Evolutionary conservation across 1,140 invertebrate genomes (phyloP).

Genomic region (Rhizoglyphus robini): DNA sequence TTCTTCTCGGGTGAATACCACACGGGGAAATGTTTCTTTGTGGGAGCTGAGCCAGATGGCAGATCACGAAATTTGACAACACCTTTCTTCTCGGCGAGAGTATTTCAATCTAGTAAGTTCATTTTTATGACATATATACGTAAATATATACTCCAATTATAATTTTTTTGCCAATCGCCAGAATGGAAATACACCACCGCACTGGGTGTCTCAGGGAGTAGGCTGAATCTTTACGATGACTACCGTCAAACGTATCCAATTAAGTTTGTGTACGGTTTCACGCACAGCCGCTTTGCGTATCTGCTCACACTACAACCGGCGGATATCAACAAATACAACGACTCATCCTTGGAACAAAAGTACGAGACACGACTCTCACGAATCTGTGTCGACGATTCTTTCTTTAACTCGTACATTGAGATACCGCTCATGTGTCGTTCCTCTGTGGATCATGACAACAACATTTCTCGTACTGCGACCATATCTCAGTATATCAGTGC

Average conservation of each 20-base stretch:
- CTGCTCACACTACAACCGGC: not conserved
- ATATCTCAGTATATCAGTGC: not conserved
- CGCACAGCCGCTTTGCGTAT: not conserved
- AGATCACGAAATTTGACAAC: not conserved
- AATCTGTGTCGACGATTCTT: slow-evolving; percentile 26
- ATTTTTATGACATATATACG: not conserved
- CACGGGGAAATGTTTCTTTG: not conserved
- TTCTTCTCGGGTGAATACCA: not conserved
- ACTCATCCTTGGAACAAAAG: too few relatives aligned
- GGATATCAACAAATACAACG: not conserved
- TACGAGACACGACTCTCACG: slow-evolving; percentile 26
- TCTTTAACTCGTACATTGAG: slow-evolving; percentile 29
- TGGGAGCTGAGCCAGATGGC: not conserved
- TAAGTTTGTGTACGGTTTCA: not conserved
- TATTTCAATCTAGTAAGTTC: not conserved
- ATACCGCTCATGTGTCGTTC: slow-evolving; percentile 25
- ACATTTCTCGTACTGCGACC: not conserved
- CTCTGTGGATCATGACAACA: not conserved
- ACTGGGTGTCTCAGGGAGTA: not conserved
- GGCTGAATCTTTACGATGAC: not conserved
- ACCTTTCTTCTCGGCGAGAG: not conserved
- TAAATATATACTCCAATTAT: not conserved
- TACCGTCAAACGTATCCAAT: not conserved
- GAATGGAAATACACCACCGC: not conserved
- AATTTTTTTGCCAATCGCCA: not conserved